A percentile compares a stretch with the other conserved stretches of the same genome.
These are phyloP conservation scores for Triplophysa siluroides DNA, from an alignment of 2,113 vertebrate genomes.

Conservation along the genomic window DNA sequence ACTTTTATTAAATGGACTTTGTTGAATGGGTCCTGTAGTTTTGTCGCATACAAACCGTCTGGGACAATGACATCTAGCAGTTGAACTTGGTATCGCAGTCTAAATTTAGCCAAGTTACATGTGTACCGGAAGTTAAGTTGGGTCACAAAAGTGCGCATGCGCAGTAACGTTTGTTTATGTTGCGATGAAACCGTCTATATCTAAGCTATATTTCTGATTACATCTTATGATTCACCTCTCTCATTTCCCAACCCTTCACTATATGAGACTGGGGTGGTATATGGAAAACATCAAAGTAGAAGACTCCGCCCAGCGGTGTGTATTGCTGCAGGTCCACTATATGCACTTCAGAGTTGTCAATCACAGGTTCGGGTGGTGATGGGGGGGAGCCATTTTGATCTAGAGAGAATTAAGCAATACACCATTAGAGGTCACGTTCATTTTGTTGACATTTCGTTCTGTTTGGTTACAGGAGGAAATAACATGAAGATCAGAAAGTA, in stretches of 20 bases:
- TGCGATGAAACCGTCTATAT: no score
- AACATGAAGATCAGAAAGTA: neutral
- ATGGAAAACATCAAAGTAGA: constrained; percentile 75
- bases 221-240: constrained; percentile 72
- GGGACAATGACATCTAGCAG: no score
- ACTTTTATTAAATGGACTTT: no score
- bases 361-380: neutral
- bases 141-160: no score
- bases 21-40: no score
- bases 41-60: no score
- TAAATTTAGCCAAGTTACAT: no score
- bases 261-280: constrained; percentile 79
- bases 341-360: neutral
- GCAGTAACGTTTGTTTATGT: no score
- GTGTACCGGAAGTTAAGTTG: no score
- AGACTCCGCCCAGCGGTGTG: constrained; percentile 81
- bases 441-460: neutral
- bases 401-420: constrained; percentile 41
- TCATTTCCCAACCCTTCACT: constrained; percentile 78
- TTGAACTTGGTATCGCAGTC: no score
- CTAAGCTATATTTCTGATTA: neutral
- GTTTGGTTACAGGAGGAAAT: neutral
- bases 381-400: constrained; percentile 45
- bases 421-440: neutral
- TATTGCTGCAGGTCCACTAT: constrained; percentile 79